These are phyloP conservation scores for Caligus rogercresseyi DNA, from an alignment of 1,140 invertebrate genomes.

Conservation along the genomic window DNA sequence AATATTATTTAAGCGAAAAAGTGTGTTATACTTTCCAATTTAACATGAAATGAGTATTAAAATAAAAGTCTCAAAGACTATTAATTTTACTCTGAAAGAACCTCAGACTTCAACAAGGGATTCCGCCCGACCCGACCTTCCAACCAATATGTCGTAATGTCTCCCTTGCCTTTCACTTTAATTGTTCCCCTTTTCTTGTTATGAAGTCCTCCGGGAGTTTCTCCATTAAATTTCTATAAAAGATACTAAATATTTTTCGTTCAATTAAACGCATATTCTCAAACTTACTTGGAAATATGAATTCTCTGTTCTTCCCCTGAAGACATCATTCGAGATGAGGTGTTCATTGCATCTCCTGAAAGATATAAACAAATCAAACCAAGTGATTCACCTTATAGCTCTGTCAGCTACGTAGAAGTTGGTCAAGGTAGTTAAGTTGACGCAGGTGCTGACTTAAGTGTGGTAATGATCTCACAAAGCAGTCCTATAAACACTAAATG, in stretches of 20 bases:
- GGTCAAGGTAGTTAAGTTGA: no score
- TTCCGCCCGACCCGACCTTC: conserved; percentile 5
- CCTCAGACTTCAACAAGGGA: not conserved
- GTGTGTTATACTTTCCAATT: no score
- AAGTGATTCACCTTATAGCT: no score
- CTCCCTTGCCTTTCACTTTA: conserved; percentile 16
- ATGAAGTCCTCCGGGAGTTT: not conserved
- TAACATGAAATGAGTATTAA: no score
- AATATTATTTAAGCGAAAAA: no score
- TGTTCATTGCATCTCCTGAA: conserved; percentile 20
- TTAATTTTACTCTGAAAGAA: no score
- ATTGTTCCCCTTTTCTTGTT: conserved; percentile 16
- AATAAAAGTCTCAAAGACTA: no score
- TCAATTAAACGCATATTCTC: not conserved
- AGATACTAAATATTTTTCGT: not conserved
- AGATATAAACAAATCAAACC: no score
- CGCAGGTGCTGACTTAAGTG: no score
- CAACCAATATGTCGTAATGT: conserved; percentile 17
- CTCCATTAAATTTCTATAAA: not conserved
- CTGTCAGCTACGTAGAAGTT: no score
- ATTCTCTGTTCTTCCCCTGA: conserved; percentile 15
- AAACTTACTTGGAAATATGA: conserved; percentile 13
- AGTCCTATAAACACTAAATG: no score
- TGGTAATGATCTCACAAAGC: no score
- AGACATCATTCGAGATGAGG: conserved; percentile 17